Base-by-base conservation (phyloP, 2,888 invertebrate genomes). In the Chromoteleia sp. region DNA sequence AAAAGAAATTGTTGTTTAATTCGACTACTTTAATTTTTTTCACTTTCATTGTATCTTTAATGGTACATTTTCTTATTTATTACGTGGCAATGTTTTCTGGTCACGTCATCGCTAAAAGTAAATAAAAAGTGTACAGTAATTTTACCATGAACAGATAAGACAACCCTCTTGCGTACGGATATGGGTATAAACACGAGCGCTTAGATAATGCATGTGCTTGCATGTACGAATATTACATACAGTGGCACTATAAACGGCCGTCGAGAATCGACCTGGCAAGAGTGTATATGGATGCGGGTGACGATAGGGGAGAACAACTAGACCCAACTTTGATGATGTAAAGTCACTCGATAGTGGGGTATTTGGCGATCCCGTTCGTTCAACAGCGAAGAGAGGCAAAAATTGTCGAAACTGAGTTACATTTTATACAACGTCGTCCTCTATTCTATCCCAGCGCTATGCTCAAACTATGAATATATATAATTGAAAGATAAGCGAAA, bases 201-300 rank as follows among this genome's bases (percentile, higher is more conserved):
- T 70, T 77, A 77, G 77, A 77, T 77, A 77, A 77, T 77, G 63
- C 77, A 77, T 70, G 63, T 36, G 77, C 77, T 77, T 56, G 70
- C 77, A 70, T 70, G 77, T 70, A 21, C 68, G 77, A 77, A 63
- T 77, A 77, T 68, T 77, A 77, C 43, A 30, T 63, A 77, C 61
- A 61, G 45, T 30, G 70, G 36, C 70, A 70, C 70, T 70, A 70
- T 77, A 70, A 76, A 67, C 68, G 68, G 19, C 52, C 56, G 45
- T 15, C 65, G 52, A 52, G 67, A 59, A 68, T 68, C 68, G 76
- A 76, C 67, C 68, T 58, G 36, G 30, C 68, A 50, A 45, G 59
- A 59, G 68, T 61, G 59, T 68, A 68, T 76, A 61, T 67, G 68
- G 68, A 75, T 52, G 52, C 67, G 67, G 19, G 50, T 48, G 68